These are phyloP conservation scores for Daktulosphaira vitifoliae DNA, from an alignment of 1,140 invertebrate species.

Conservation along the genomic window DNA sequence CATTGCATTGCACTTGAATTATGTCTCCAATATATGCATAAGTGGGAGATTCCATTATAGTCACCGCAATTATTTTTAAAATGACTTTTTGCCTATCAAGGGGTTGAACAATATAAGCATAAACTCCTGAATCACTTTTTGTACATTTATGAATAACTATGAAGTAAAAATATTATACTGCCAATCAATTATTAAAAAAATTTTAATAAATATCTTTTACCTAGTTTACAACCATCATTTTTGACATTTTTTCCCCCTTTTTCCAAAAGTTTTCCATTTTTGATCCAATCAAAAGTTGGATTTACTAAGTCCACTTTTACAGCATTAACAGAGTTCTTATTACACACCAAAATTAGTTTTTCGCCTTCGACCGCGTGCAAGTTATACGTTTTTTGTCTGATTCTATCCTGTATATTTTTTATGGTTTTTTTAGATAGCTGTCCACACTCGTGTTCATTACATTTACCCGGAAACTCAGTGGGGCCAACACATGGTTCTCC, in stretches of 20 bases:
- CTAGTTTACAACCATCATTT: too few species aligned
- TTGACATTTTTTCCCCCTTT: too few species aligned
- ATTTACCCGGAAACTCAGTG: slow-evolving; percentile 18
- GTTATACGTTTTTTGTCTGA: not conserved
- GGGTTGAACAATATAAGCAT: not conserved
- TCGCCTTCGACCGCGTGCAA: not conserved
- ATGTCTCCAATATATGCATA: not conserved
- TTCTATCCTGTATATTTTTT: not conserved
- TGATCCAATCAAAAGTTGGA: not conserved
- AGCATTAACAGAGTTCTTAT: not conserved
- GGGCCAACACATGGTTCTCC: slow-evolving; percentile 44
- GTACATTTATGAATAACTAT: not conserved
- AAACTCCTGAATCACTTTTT: not conserved
- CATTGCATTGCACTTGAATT: not conserved
- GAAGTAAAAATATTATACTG: not conserved
- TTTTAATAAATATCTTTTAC: too few species aligned
- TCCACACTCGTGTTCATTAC: slow-evolving; percentile 19
- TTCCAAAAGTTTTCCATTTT: not conserved
- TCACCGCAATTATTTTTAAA: not conserved
- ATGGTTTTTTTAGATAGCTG: not conserved
- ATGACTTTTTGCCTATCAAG: not conserved
- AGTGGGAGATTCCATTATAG: not conserved
- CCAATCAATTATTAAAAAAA: too few species aligned
- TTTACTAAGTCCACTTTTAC: not conserved
- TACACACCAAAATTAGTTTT: not conserved